Evolutionary conservation across 2,113 vertebrate species (phyloP).

Genomic region (Nothobranchius furzeri): DNA sequence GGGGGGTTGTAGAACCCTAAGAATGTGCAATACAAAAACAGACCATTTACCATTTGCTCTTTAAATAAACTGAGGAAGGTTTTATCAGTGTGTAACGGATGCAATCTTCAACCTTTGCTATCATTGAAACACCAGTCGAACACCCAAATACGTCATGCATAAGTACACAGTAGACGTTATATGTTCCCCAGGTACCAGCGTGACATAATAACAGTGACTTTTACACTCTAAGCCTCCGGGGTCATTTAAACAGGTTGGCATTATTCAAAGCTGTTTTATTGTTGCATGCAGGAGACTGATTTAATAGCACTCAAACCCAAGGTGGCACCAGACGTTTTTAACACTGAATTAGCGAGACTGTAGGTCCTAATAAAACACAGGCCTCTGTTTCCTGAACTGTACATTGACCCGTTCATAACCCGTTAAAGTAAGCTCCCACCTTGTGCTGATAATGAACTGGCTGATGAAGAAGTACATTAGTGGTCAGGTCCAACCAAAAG

Average conservation of each 20-base stretch:
- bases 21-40: no score
- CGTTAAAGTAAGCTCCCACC: conserved; percentile 59
- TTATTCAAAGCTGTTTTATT: conserved; percentile 63
- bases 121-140: not conserved
- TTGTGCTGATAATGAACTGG: conserved; percentile 69
- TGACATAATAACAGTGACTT: conserved; percentile 60
- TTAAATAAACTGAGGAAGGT: not conserved
- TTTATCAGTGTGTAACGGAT: not conserved
- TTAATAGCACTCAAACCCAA: conserved; percentile 64
- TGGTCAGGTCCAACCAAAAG: conserved; percentile 47
- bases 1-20: no score
- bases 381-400: conserved; percentile 57
- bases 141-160: conserved; percentile 7
- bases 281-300: conserved; percentile 60
- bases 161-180: conserved; percentile 28
- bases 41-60: no score
- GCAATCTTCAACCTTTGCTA: not conserved
- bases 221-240: conserved; percentile 53
- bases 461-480: conserved; percentile 64
- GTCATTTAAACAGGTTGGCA: conserved; percentile 57
- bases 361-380: conserved; percentile 67
- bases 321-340: conserved; percentile 71
- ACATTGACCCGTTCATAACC: conserved; percentile 64
- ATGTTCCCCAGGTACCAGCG: conserved; percentile 39
- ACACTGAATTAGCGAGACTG: conserved; percentile 58